phyloP scores from a whole-genome alignment of 1,140 invertebrate species.

The Sycophaga agraensis region DNA sequence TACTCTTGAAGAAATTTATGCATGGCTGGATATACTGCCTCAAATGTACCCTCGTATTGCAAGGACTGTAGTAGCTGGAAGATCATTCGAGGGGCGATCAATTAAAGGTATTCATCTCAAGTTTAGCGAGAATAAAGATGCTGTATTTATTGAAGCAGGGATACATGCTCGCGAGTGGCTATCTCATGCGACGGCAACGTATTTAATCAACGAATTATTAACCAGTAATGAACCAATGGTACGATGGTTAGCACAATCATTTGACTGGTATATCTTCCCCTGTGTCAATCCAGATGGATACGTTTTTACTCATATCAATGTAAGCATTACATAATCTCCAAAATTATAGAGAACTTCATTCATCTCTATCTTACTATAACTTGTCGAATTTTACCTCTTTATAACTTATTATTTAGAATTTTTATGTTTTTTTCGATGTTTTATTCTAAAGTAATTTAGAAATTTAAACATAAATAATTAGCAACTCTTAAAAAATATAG shows the following conservation, averaged over 20 bases:
- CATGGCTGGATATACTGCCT: conserved; percentile 54
- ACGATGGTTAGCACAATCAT: conserved; percentile 61
- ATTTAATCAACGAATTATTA: conserved; percentile 66
- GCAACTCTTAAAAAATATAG: neutral
- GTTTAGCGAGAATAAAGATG: conserved; percentile 53
- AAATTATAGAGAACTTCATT: no score
- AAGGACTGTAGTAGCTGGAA: conserved; percentile 58
- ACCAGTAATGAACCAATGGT: conserved; percentile 55
- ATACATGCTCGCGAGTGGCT: conserved; percentile 82
- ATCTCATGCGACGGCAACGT: conserved; percentile 68
- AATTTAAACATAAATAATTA: neutral
- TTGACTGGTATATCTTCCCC: conserved; percentile 73
- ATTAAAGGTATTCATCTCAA: conserved; percentile 62
- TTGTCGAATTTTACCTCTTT: neutral
- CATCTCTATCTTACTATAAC: neutral
- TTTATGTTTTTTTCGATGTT: neutral
- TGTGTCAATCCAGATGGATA: conserved; percentile 78
- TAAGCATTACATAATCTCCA: conserved; percentile 51
- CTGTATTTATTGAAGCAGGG: conserved; percentile 63
- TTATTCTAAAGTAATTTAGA: neutral
- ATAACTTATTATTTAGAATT: neutral
- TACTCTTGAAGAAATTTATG: conserved; percentile 55
- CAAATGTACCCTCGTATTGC: conserved; percentile 55
- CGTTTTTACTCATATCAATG: conserved; percentile 66
- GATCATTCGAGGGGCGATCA: conserved; percentile 62